These are phyloP conservation scores for Oplegnathus fasciatus DNA, from an alignment of 2,113 vertebrate species.

Conservation along the genomic window DNA sequence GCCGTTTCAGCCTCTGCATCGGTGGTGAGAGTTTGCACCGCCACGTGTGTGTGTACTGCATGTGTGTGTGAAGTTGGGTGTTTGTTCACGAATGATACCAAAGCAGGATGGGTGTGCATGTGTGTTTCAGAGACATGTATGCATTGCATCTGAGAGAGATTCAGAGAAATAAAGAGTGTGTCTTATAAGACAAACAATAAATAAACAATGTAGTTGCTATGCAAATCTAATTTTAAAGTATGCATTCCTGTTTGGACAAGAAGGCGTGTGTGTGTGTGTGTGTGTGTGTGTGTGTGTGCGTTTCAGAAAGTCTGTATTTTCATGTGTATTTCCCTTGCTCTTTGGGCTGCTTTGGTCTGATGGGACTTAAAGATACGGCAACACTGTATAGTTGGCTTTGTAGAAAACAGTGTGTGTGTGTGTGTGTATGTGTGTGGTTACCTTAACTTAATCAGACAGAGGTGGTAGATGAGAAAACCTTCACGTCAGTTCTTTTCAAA, in stretches of 20 bases:
- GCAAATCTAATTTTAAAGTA: not conserved
- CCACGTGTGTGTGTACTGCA: slow-evolving; percentile 2
- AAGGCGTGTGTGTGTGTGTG: not conserved
- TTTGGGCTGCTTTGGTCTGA: not conserved
- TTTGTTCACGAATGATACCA: not conserved
- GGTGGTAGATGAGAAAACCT: not conserved
- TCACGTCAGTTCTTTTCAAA: too few species aligned
- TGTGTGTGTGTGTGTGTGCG: not conserved
- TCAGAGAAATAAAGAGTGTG: not conserved
- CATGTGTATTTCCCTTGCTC: not conserved
- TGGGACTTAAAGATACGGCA: not conserved
- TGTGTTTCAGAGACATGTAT: not conserved
- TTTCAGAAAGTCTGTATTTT: not conserved
- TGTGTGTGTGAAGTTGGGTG: not conserved
- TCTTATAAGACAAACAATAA: too few species aligned
- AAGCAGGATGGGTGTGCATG: not conserved
- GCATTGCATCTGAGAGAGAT: not conserved
- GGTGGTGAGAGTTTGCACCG: slow-evolving; percentile 60
- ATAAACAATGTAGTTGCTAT: not conserved
- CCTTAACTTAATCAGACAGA: not conserved
- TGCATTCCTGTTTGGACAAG: not conserved
- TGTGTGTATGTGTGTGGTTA: too few species aligned
- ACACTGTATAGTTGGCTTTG: not conserved
- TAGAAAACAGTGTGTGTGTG: too few species aligned
- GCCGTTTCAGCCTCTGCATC: slow-evolving; percentile 78